Percentiles rank a stretch among this genome's conserved stretches.
Conservation (phyloP, 2,888 invertebrate genomes). For the Erpobdella octoculata region DNA sequence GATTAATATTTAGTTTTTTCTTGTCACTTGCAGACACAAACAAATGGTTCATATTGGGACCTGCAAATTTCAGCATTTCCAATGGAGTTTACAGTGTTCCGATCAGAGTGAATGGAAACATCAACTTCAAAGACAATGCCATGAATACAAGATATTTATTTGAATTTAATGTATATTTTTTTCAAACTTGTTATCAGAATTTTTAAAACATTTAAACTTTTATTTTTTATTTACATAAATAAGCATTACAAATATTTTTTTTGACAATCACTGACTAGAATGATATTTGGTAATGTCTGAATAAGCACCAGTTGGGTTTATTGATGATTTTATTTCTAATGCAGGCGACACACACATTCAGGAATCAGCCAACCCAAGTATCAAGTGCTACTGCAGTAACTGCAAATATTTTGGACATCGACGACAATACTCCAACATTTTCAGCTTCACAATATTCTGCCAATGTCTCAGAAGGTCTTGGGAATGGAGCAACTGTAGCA, state of each 20-base stretch:
- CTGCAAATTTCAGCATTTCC: not conserved
- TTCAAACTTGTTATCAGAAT: no score
- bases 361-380: slow-evolving; percentile 16
- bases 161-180: slow-evolving; percentile 5
- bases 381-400: not conserved
- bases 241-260: no score
- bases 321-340: not conserved
- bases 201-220: no score
- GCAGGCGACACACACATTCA: slow-evolving; percentile 24
- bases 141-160: not conserved
- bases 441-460: not conserved
- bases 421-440: slow-evolving; percentile 31
- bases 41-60: not conserved
- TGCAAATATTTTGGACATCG: slow-evolving; percentile 27
- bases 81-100: not conserved
- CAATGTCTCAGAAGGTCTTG: slow-evolving; percentile 25
- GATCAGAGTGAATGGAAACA: not conserved
- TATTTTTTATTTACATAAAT: no score
- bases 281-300: not conserved
- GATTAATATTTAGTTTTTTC: no score
- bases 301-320: not conserved
- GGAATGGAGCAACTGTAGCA: slow-evolving; percentile 24
- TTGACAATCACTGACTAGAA: not conserved
- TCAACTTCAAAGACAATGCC: slow-evolving; percentile 4
- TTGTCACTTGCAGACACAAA: not conserved